Conservation (phyloP, 2,113 vertebrate species). For the Engraulis encrasicolus region DNA sequence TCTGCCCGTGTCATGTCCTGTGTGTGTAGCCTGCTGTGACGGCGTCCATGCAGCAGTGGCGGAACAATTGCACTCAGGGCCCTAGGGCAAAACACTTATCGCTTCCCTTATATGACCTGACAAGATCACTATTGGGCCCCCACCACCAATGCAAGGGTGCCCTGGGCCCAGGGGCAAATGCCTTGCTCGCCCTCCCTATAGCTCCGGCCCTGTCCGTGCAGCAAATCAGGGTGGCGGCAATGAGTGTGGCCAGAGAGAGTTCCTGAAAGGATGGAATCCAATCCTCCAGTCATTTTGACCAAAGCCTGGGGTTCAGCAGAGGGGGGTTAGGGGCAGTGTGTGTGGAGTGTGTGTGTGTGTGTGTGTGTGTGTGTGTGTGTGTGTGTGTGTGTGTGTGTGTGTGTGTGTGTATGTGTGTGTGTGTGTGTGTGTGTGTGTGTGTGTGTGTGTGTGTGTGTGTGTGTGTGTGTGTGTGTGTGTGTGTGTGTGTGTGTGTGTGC, state of each 20-base stretch:
- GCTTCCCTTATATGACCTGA: too few relatives aligned
- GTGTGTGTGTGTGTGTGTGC: not conserved
- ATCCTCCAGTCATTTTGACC: not conserved
- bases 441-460: constrained; percentile 1
- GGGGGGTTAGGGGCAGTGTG: too few relatives aligned
- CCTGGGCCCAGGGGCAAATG: too few relatives aligned
- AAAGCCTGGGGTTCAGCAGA: not conserved
- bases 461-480: not conserved
- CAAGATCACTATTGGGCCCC: too few relatives aligned
- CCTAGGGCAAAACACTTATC: too few relatives aligned
- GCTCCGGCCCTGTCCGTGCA: too few relatives aligned
- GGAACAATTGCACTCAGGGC: too few relatives aligned
- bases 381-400: not conserved
- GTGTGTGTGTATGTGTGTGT: not conserved
- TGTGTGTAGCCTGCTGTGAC: not conserved
- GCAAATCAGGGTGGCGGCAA: not conserved
- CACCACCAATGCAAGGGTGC: too few relatives aligned
- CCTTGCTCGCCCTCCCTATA: too few relatives aligned
- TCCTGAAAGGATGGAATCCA: not conserved
- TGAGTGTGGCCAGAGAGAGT: not conserved
- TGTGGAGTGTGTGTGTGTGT: not conserved
- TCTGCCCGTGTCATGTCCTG: not conserved
- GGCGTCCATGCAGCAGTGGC: not conserved
- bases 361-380: not conserved
- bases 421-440: not conserved